Base-by-base conservation (phyloP, 2,888 invertebrate species). In the Eupeodes latifasciatus region DNA sequence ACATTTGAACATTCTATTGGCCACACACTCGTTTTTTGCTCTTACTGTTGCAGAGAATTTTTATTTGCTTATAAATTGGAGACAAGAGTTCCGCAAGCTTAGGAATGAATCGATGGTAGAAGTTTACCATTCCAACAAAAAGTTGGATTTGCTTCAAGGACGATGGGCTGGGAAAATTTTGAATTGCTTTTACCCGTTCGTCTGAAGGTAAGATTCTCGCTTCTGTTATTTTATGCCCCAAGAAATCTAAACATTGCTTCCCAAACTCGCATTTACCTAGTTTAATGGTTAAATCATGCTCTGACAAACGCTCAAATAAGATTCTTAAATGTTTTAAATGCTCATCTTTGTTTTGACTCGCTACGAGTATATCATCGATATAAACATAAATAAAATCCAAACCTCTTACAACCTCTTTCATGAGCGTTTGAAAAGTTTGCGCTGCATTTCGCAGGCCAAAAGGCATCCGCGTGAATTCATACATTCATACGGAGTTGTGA, bases 211-310 rank as follows among this genome's bases (percentile, higher is more conserved):
- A 11, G 4, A 72, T 72, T 9, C 57, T 36, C 5, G 40, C 1
- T 55, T 62, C 64, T 0, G 14, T 76, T 2, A 76, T 76, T 44
- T 44, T 76, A 14, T 75, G 61, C 1, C 74, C 49, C 19, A 75
- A 62, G 19, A 75, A 62, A 36, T 75, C 51, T n/a, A 51, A 34
- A 47, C 19, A 47, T 9, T 44, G 9, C 47, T 66, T 64, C 4
- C 66, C 66, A 16, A 62, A 62, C 5, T 49, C 75, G 9, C 36
- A 75, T 10, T 75, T 75, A 12, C 16, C 40, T n/a, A 40, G 62
- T 19, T 75, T 75, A 14, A 75, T 75, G 2, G 51, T 75, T 53
- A 75, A 75, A 5, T 62, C 62, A 53, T 62, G 19, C 19, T 19
- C 19, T 19, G 19, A 19, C 19, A 19, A 19, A 19, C 19, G 19